Evolutionary conservation across 2,113 vertebrate species (phyloP).

Genomic region (Rhinolophus ferrumequinum): DNA sequence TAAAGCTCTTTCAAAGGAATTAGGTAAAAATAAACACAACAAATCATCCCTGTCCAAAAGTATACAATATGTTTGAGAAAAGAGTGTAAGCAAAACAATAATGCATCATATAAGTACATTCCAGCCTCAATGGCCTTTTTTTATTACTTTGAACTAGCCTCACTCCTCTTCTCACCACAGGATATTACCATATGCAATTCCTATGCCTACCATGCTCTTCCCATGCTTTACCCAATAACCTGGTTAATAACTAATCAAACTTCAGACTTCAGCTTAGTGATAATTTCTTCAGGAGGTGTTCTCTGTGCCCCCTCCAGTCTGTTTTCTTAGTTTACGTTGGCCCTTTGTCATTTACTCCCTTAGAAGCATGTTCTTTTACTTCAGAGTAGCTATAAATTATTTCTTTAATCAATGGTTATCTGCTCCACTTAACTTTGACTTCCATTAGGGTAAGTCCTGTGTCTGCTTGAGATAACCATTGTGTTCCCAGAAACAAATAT

Average conservation of each 20-base stretch:
- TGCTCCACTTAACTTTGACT: not conserved
- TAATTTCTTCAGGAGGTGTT: not conserved
- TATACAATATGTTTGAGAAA: not conserved
- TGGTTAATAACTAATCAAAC: not conserved
- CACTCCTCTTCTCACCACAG: not conserved
- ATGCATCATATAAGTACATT: not conserved
- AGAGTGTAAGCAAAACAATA: not conserved
- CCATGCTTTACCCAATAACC: not conserved
- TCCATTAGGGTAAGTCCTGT: not conserved
- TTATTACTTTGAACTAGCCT: not conserved
- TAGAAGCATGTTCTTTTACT: not conserved
- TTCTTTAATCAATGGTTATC: not conserved
- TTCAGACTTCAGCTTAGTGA: conserved; percentile 36
- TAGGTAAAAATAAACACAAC: conserved; percentile 20
- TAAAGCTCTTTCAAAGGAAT: conserved; percentile 22
- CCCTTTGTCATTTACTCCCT: not conserved
- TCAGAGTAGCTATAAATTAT: not conserved
- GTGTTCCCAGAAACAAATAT: not conserved
- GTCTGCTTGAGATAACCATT: not conserved
- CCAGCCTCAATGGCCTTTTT: not conserved
- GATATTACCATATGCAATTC: not conserved
- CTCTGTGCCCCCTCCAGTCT: not conserved
- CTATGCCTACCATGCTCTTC: not conserved
- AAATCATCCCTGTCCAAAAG: not conserved
- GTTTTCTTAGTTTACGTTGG: not conserved